phyloP scores from a whole-genome alignment of 2,888 invertebrate species.

The Podotricha telesiphe region DNA sequence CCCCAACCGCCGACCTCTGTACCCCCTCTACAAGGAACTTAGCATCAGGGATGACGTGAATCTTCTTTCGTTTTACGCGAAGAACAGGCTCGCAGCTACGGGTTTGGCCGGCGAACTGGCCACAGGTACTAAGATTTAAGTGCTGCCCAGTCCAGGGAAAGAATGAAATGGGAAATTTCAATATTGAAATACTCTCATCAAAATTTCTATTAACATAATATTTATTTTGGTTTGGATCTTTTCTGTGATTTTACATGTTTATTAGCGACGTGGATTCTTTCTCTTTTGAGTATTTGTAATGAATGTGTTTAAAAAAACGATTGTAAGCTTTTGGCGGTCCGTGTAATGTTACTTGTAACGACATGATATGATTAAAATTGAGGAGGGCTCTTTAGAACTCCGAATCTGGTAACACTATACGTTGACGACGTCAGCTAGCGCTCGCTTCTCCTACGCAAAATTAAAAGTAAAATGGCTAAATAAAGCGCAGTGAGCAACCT shows the following conservation, averaged over 20 bases:
- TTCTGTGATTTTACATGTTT: constrained; percentile 4
- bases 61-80: constrained; percentile 93
- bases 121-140: constrained; percentile 69
- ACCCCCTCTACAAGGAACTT: constrained; percentile 88
- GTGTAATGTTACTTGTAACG: constrained; percentile 13
- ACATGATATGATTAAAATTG: not conserved
- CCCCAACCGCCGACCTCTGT: constrained; percentile 89
- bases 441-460: constrained; percentile 76
- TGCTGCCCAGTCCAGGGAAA: constrained; percentile 17
- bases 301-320: constrained; percentile 19
- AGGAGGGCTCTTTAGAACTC: not conserved
- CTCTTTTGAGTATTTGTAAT: constrained; percentile 7
- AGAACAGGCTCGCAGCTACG: constrained; percentile 88
- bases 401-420: constrained; percentile 42
- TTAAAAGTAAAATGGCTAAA: constrained; percentile 68
- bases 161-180: not conserved
- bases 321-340: constrained; percentile 22
- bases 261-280: constrained; percentile 1
- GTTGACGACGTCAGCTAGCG: constrained; percentile 67
- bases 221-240: constrained; percentile 11
- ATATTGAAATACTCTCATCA: not conserved
- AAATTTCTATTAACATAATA: constrained; percentile 8
- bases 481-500: constrained; percentile 48
- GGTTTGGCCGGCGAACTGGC: constrained; percentile 75
- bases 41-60: constrained; percentile 93